A percentile compares a stretch with the other conserved stretches of the same genome.
These are phyloP conservation scores for Noctua janthe DNA, from an alignment of 2,888 invertebrate genomes.

Conservation along the genomic window DNA sequence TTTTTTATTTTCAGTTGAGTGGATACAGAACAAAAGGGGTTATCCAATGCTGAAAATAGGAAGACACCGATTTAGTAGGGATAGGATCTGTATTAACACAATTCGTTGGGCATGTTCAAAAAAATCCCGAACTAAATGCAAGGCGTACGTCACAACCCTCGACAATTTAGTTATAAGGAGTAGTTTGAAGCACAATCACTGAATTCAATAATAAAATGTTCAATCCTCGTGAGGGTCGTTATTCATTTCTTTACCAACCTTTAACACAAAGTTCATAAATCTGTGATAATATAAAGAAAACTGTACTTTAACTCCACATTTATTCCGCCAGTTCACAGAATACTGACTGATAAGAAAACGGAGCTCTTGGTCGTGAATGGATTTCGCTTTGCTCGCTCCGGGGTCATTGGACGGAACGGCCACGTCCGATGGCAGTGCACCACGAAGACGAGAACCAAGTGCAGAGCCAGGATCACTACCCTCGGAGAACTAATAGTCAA, in stretches of 20 bases:
- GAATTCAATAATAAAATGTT: constrained; percentile 11
- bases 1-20: constrained; percentile 40
- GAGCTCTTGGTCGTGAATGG: constrained; percentile 58
- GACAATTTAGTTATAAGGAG: constrained; percentile 57
- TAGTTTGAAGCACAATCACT: constrained; percentile 61
- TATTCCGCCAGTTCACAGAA: constrained; percentile 39
- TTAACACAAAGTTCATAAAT: background rate
- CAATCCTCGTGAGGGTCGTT: background rate
- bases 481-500: constrained; percentile 42
- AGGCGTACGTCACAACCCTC: constrained; percentile 64
- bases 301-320: background rate
- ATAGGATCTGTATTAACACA: constrained; percentile 20
- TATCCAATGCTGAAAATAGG: constrained; percentile 28
- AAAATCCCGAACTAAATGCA: constrained; percentile 67
- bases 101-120: constrained; percentile 40
- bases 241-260: background rate
- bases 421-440: constrained; percentile 72
- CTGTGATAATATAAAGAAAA: background rate
- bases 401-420: constrained; percentile 54
- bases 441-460: constrained; percentile 68
- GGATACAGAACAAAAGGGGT: constrained; percentile 27
- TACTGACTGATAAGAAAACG: constrained; percentile 46
- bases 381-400: constrained; percentile 67
- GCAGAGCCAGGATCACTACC: constrained; percentile 69
- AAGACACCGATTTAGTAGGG: constrained; percentile 25